phyloP scores from a whole-genome alignment of 2,113 vertebrate species.

The Gnathonemus echidnorhynchus region DNA sequence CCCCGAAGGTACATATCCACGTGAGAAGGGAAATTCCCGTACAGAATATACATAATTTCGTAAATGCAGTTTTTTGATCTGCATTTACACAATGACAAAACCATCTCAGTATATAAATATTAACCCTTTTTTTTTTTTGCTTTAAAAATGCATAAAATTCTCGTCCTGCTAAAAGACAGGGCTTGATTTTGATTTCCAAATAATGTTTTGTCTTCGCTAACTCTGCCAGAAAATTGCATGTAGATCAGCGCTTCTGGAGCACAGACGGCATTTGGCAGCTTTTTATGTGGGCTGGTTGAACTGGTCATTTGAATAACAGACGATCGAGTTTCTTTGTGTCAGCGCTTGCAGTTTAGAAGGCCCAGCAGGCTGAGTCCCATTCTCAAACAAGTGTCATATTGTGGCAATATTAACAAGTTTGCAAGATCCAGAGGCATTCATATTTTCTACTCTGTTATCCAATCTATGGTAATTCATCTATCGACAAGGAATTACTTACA shows the following conservation, averaged over 20 bases:
- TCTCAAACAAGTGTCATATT: neutral
- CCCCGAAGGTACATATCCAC: neutral
- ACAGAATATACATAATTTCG: neutral
- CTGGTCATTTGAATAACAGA: neutral
- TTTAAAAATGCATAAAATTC: neutral
- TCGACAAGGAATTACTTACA: neutral
- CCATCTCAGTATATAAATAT: neutral
- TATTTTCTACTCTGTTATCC: neutral
- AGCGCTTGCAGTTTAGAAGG: neutral
- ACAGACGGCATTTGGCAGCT: neutral
- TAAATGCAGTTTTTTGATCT: neutral
- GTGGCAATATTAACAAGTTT: neutral
- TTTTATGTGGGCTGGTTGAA: neutral
- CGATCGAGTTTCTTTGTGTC: neutral
- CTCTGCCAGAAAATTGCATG: neutral
- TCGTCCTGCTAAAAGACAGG: neutral
- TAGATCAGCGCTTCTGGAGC: neutral
- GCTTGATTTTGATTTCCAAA: neutral
- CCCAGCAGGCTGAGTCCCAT: neutral
- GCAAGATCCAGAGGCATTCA: neutral
- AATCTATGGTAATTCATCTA: neutral
- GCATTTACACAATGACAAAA: neutral
- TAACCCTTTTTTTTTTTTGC: neutral
- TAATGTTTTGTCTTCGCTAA: neutral
- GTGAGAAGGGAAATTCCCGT: neutral